phyloP scores from a whole-genome alignment of 2,797 vertebrate genomes.

The Stomatorhinus walkeri region DNA sequence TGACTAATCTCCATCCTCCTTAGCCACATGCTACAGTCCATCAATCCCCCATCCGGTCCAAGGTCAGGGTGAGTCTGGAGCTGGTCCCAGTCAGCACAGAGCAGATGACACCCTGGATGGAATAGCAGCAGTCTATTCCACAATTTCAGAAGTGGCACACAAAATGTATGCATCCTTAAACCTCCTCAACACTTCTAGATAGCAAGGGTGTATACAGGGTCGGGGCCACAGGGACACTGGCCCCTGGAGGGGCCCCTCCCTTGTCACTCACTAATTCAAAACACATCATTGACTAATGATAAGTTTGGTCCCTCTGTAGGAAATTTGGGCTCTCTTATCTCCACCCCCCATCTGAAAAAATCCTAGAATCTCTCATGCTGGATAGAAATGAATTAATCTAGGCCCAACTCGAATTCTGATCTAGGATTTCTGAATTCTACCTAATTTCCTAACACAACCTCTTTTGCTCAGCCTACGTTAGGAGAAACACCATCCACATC shows the following conservation, averaged over 20 bases:
- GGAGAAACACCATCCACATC: background rate
- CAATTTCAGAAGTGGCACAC: background rate
- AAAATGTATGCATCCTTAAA: background rate
- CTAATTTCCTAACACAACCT: background rate
- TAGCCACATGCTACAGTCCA: background rate
- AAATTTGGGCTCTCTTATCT: background rate
- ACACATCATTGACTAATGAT: background rate
- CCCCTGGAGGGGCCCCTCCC: background rate
- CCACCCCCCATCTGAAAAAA: background rate
- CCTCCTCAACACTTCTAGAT: background rate
- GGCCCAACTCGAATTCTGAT: background rate
- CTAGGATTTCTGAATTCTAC: background rate
- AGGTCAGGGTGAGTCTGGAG: background rate
- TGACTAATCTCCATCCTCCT: background rate
- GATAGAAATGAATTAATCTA: background rate
- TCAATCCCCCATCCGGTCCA: background rate
- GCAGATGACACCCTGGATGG: background rate
- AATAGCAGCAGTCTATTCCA: background rate
- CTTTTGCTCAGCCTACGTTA: background rate
- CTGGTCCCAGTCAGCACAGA: background rate
- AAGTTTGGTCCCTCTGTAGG: background rate
- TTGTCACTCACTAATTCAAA: background rate
- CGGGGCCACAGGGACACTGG: background rate
- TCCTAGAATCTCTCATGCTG: background rate
- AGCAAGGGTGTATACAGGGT: background rate